phyloP scores from a whole-genome alignment of 2,113 vertebrate genomes.

The Osmerus eperlanus region DNA sequence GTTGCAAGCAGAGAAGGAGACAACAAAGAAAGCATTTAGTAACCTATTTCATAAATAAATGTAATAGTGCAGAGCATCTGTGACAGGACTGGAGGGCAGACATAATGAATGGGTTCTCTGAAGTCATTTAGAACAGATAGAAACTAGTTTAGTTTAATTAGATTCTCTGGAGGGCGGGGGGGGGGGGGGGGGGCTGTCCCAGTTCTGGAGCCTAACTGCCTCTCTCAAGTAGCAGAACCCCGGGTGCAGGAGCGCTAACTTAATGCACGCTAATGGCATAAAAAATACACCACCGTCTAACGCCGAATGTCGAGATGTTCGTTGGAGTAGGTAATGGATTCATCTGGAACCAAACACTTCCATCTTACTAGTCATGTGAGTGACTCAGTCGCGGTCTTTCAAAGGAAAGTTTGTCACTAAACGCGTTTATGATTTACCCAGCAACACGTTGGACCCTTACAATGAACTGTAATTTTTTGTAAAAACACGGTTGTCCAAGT shows the following conservation, averaged over 20 bases:
- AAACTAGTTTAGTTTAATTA: constrained; percentile 84
- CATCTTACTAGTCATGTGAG: too few relatives aligned
- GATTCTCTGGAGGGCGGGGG: constrained; percentile 70
- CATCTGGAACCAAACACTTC: not conserved
- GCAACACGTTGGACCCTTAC: too few relatives aligned
- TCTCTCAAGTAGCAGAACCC: constrained; percentile 70
- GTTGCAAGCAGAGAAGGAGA: constrained; percentile 36
- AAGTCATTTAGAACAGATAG: constrained; percentile 79
- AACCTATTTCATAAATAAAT: constrained; percentile 79
- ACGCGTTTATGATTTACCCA: too few relatives aligned
- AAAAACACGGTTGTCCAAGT: too few relatives aligned
- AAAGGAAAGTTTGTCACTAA: too few relatives aligned
- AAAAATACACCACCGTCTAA: constrained; percentile 11
- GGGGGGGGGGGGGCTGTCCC: constrained; percentile 66
- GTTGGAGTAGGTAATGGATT: not conserved
- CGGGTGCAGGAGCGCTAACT: constrained; percentile 54
- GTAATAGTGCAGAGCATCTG: constrained; percentile 72
- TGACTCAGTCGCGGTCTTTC: too few relatives aligned
- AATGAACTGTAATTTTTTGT: too few relatives aligned
- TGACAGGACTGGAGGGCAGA: constrained; percentile 77
- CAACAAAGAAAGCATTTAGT: constrained; percentile 63
- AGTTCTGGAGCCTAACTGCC: constrained; percentile 68
- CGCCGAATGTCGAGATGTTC: constrained; percentile 14
- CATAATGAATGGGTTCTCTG: constrained; percentile 76
- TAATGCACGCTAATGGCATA: constrained; percentile 62